These are phyloP conservation scores for Diorhabda elongata DNA, from an alignment of 1,140 invertebrate genomes.

Conservation along the genomic window DNA sequence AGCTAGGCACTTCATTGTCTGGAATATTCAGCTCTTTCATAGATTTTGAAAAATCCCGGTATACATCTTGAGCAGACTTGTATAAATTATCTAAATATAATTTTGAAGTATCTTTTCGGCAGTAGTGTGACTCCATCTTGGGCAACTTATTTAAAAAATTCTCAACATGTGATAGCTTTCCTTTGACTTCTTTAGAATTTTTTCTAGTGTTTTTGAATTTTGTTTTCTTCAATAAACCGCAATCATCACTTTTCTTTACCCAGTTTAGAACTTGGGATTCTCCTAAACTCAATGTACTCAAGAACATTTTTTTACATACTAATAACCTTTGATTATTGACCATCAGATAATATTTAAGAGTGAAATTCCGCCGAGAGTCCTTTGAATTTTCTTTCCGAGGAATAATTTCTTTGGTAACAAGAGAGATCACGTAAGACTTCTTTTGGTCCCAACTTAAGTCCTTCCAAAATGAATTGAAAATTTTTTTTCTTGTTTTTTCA, in stretches of 20 bases:
- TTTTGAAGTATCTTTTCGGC: slow-evolving; percentile 1
- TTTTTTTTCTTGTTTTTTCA: too few species aligned
- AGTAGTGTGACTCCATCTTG: slow-evolving; percentile 6
- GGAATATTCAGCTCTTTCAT: too few species aligned
- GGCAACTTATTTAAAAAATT: background rate
- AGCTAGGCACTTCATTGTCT: too few species aligned
- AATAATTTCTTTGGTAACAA: background rate
- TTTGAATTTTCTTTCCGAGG: background rate
- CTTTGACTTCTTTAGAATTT: slow-evolving; percentile 4
- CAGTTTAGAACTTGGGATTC: slow-evolving; percentile 4
- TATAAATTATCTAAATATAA: background rate
- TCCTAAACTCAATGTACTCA: slow-evolving; percentile 11
- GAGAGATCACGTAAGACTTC: background rate
- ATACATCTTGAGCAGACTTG: background rate
- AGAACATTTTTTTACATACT: slow-evolving; percentile 14
- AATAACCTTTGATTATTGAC: slow-evolving; percentile 6
- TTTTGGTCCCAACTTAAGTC: background rate
- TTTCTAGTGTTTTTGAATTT: slow-evolving; percentile 8
- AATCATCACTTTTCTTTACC: slow-evolving; percentile 4
- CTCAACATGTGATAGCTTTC: background rate
- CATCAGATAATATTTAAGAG: slow-evolving; percentile 14
- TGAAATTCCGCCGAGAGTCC: slow-evolving; percentile 3
- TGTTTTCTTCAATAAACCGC: slow-evolving; percentile 9
- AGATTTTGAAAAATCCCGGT: background rate
- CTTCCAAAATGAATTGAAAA: too few species aligned